Base-by-base conservation (phyloP, 2,113 vertebrate species). In the Candoia aspera region DNA sequence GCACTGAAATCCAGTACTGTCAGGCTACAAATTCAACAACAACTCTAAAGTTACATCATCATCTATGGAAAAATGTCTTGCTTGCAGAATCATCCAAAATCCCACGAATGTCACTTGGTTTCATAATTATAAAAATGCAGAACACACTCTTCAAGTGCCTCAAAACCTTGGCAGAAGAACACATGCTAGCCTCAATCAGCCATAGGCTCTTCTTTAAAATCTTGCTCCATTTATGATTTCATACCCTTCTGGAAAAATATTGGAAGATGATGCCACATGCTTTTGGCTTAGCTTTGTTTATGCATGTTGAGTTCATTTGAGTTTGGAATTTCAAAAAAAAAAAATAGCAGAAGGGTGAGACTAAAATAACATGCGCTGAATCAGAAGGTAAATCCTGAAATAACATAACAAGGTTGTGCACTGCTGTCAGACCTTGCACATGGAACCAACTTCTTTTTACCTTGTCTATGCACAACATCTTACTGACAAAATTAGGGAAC, bases 191-290 rank as follows among this genome's bases (percentile, higher is more conserved):
- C 46, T 84, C 57, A 87, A 4, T 86, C 46, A 23, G 4, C 33
- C 86, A 21, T 15, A 23, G 79, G 59, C 42, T 89, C 46, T 49
- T 54, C 53, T 53, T 84, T 57, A 88, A 84, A 90, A 55, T 55
- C 85, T 88, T 84, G 85, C 85, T 53, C 42, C 87, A 29, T 83
- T 23, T 84, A n/a, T 83, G 86, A 90, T 29, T 88, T 91, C 57
- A 88, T 57, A 93, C 62, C 57, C 86, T 91, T 46, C 57, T 84
- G 46, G 58, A 62, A 73, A 62, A 91, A 84, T 55, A 23, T 49
- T 84, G 87, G 87, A 92, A 46, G 46, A 42, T 46, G 49, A 62
- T 42, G 24, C 55, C 46, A 55, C 8, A 2, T 21, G 29, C 6
- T 33, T 87, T 84, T 90, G 46, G 68, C 89, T 42, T 13, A 26